Conservation (phyloP, 2,797 vertebrate genomes). For the Oophaga sylvatica region DNA sequence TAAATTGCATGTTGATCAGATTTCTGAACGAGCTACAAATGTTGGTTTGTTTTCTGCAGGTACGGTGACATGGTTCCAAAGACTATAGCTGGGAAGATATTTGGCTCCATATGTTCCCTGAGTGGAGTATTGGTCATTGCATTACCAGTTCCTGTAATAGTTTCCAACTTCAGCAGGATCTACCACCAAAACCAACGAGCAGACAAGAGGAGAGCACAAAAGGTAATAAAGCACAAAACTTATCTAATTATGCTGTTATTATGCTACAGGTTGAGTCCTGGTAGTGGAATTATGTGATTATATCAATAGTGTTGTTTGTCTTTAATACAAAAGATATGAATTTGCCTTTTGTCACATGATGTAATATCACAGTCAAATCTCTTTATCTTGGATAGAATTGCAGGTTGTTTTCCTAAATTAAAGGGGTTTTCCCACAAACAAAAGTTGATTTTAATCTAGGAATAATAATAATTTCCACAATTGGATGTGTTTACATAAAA, state of each 20-base stretch:
- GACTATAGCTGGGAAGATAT: slow-evolving; percentile 94
- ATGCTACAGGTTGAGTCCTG: not conserved
- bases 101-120: slow-evolving; percentile 92
- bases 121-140: slow-evolving; percentile 96
- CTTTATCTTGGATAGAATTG: not conserved
- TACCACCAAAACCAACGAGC: slow-evolving; percentile 96
- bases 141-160: slow-evolving; percentile 92
- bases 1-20: slow-evolving; percentile 7
- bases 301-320: not conserved
- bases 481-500: too few species aligned
- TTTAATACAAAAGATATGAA: not conserved
- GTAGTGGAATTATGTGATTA: not conserved
- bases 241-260: not conserved
- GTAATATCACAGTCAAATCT: not conserved
- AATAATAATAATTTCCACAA: too few species aligned
- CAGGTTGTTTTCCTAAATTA: not conserved
- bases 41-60: slow-evolving; percentile 72
- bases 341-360: not conserved
- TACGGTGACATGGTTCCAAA: slow-evolving; percentile 98
- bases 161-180: slow-evolving; percentile 97
- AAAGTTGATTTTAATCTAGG: too few species aligned
- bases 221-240: slow-evolving; percentile 73
- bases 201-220: slow-evolving; percentile 91
- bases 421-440: too few species aligned
- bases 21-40: not conserved